Evolutionary conservation across 2,888 invertebrate species (phyloP).

Genomic region (Eristalinus sepulchralis): DNA sequence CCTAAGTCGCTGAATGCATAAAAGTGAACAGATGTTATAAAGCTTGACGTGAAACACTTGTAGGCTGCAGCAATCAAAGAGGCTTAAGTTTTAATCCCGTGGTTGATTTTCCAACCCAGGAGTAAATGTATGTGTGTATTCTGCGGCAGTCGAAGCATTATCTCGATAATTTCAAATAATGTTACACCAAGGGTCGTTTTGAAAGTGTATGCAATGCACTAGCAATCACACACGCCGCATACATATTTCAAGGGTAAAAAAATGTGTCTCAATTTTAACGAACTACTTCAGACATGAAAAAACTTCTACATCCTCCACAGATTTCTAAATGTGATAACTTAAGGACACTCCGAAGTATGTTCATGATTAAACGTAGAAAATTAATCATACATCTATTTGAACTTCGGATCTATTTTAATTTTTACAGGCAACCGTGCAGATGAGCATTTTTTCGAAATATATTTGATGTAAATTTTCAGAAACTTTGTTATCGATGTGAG

Average conservation of each 20-base stretch:
- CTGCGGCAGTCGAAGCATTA: background rate
- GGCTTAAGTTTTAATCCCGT: conserved; percentile 54
- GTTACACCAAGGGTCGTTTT: background rate
- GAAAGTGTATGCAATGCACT: background rate
- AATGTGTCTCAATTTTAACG: background rate
- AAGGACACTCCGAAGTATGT: no score
- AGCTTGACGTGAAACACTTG: conserved; percentile 35
- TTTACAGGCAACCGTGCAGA: no score
- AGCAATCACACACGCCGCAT: background rate
- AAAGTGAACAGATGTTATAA: conserved; percentile 56
- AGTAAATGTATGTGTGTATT: background rate
- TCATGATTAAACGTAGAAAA: no score
- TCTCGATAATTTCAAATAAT: background rate
- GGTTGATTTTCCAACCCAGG: conserved; percentile 43
- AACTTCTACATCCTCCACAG: no score
- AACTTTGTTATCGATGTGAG: no score
- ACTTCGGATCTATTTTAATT: no score
- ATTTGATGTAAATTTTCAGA: no score
- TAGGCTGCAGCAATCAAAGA: conserved; percentile 54
- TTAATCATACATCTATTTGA: no score
- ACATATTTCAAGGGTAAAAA: background rate
- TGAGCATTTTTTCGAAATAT: no score
- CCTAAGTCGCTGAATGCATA: conserved; percentile 25
- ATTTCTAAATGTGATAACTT: no score
- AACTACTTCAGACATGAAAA: background rate